Percentiles rank a stretch among this genome's conserved stretches.
Evolutionary conservation across 2,888 invertebrate species (phyloP).

Genomic region (Tachystola acroxantha): DNA sequence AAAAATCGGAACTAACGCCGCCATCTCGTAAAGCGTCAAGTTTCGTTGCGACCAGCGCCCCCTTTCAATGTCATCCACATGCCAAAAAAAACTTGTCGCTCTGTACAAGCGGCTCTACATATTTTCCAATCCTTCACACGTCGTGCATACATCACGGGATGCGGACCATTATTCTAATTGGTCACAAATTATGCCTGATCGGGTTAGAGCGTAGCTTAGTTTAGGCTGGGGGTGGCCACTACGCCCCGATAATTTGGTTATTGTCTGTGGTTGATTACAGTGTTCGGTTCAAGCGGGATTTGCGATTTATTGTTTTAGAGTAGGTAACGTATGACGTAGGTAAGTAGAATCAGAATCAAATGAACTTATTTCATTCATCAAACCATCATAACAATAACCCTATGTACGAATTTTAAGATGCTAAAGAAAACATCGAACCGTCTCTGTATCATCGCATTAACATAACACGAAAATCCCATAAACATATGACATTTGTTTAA

Average conservation of each 20-base stretch:
- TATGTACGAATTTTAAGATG: background rate
- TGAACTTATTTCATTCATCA: too few species aligned
- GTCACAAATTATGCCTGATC: slow-evolving; percentile 77
- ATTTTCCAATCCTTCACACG: slow-evolving; percentile 28
- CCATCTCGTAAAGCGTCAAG: too few species aligned
- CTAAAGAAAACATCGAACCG: slow-evolving; percentile 21
- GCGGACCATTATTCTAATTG: slow-evolving; percentile 77
- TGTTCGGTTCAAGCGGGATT: too few species aligned
- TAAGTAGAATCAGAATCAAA: too few species aligned
- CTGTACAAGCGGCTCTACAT: slow-evolving; percentile 25
- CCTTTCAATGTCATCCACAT: too few species aligned
- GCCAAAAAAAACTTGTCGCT: too few species aligned
- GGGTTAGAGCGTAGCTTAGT: slow-evolving; percentile 73
- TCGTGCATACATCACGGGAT: slow-evolving; percentile 70
- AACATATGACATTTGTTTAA: slow-evolving; percentile 69
- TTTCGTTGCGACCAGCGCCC: too few species aligned
- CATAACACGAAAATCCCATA: slow-evolving; percentile 74
- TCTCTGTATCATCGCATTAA: slow-evolving; percentile 47
- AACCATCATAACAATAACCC: too few species aligned
- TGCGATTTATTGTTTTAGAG: too few species aligned
- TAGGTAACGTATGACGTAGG: too few species aligned
- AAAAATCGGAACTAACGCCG: too few species aligned
- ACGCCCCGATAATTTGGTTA: slow-evolving; percentile 50
- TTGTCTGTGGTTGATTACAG: slow-evolving; percentile 45
- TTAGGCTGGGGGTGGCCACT: slow-evolving; percentile 42